Evolutionary conservation across 2,797 vertebrate species (phyloP), one percentile per base, ranked within the genome.

Genomic region (Schizothorax lantsangensis): DNA sequence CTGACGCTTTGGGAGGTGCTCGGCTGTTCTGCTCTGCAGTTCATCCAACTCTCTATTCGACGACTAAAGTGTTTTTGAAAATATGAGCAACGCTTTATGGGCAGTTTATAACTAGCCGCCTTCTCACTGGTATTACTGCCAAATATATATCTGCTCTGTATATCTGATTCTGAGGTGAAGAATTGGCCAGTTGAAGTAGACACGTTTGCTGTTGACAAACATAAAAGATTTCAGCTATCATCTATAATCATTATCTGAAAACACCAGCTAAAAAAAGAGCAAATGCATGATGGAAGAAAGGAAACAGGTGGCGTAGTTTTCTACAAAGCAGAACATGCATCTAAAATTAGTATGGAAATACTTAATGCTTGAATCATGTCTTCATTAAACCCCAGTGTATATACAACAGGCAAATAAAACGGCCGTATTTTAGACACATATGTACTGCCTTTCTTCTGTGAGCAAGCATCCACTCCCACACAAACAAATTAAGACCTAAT

Each of bases 401-500:
- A 62, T 64, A 75, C 54, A 74, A 10, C 64, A 43, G 36, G 47
- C 77, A 79, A 72, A 12, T 59, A 66, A 85, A 74, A 11, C 2
- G 14, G 10, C 0, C 30, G 1, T 74, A 72, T 33, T 84, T 54
- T 83, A 26, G 21, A 45, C 15, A 38, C n/a, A 57, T 45, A 21
- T 79, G 57, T 62, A 43, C 26, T 77, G 38, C 33, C 47, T 79
- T 47, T 75, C 36, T 23, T 12, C 10, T 64, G 64, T 36, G 52
- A 79, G 69, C 73, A 81, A 81, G 59, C 69, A 79, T 40, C 38
- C 84, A 66, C 66, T 52, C 80, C 57, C 80, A 45, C 59, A 79
- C 62, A 33, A 43, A 62, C 72, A 74, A 64, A 90, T 87, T 84
- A 83, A 83, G 68, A 68, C 54, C 79, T 80, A 33, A 69, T 87